Evolutionary conservation across 2,888 invertebrate species (phyloP).

Genomic region (Bombylius discolor): DNA sequence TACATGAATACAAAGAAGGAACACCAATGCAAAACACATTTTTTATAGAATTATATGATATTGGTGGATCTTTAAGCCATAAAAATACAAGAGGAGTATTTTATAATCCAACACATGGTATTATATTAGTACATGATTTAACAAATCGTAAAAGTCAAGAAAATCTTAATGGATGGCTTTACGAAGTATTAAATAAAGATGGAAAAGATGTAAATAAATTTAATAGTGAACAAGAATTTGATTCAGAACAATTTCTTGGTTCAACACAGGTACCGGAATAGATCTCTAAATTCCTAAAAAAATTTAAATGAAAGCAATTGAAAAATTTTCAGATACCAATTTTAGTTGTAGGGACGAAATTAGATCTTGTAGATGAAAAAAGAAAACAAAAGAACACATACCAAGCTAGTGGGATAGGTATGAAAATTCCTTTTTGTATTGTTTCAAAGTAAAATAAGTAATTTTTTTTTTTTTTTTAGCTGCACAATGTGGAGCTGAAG

Average conservation of each 20-base stretch:
- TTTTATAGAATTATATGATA: conserved; percentile 94
- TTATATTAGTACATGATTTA: conserved; percentile 92
- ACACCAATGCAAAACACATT: conserved; percentile 81
- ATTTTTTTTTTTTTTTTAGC: conserved; percentile 40
- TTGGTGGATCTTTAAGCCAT: conserved; percentile 90
- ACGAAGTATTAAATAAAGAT: conserved; percentile 74
- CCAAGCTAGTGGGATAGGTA: conserved; percentile 32
- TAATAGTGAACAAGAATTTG: conserved; percentile 42
- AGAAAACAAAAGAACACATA: conserved; percentile 40
- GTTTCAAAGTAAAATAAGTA: neutral
- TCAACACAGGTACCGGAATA: conserved; percentile 49
- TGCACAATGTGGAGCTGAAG: conserved; percentile 85
- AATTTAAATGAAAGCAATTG: neutral
- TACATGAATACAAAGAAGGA: conserved; percentile 90
- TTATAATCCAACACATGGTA: conserved; percentile 88
- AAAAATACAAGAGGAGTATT: conserved; percentile 87
- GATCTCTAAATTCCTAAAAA: neutral
- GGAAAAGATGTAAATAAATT: conserved; percentile 32
- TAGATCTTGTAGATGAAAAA: conserved; percentile 69
- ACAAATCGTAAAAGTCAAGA: conserved; percentile 92
- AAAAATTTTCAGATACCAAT: conserved; percentile 63
- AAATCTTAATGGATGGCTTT: conserved; percentile 85
- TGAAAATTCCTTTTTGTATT: neutral
- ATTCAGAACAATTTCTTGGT: conserved; percentile 75
- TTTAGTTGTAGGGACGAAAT: conserved; percentile 86